A percentile compares a stretch with the other conserved stretches of the same genome.
phyloP scores from a whole-genome alignment of 2,797 vertebrate species.

The Premnoplex brunnescens region DNA sequence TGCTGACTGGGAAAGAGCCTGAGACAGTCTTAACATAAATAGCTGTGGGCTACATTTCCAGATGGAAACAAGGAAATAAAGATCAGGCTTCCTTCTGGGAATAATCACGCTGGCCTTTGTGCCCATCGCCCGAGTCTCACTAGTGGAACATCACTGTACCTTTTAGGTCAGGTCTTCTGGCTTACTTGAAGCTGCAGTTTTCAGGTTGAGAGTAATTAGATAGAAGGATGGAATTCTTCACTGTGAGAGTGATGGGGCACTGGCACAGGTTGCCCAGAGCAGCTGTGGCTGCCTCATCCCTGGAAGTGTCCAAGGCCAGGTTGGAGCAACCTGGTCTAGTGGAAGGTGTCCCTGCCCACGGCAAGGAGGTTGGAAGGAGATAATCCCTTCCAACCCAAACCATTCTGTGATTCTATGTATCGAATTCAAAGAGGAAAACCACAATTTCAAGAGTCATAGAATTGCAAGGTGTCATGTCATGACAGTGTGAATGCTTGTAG shows the following conservation, averaged over 20 bases:
- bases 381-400: background rate
- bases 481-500: background rate
- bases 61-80: background rate
- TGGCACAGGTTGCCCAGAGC: background rate
- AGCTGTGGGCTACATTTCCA: background rate
- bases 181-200: background rate
- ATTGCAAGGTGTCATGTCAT: background rate
- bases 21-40: background rate
- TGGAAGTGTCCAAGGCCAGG: background rate
- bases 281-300: background rate
- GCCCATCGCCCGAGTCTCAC: background rate
- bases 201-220: background rate
- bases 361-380: background rate
- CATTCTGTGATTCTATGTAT: rapidly evolving
- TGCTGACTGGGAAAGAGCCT: background rate
- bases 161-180: background rate
- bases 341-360: background rate
- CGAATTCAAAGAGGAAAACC: background rate
- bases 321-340: background rate
- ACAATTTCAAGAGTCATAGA: background rate
- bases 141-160: background rate
- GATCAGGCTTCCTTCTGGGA: background rate
- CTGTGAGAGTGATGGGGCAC: background rate
- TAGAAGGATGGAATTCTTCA: background rate
- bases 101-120: background rate